Conservation (phyloP, 2,888 invertebrate genomes). For the Drosophila differens region DNA sequence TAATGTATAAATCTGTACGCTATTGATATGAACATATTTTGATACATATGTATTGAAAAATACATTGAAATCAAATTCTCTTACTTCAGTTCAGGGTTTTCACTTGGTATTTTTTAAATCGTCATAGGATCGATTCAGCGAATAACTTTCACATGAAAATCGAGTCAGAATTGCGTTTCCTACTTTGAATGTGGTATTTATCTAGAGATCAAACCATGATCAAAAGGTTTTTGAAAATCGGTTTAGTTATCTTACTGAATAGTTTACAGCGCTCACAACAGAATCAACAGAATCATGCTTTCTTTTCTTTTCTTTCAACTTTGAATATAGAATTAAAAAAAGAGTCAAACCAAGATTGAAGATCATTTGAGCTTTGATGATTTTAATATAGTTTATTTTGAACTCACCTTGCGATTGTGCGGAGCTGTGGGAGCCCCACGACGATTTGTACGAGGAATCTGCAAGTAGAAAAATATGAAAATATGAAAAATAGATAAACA, state of each 20-base stretch:
- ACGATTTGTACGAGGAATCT: constrained; percentile 95
- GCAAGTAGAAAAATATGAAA: constrained; percentile 85
- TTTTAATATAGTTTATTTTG: neutral
- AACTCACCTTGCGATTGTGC: constrained; percentile 91
- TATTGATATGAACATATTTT: neutral
- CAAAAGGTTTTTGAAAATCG: neutral
- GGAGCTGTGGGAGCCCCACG: constrained; percentile 92
- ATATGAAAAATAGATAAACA: neutral
- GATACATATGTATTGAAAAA: neutral
- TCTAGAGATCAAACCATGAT: neutral
- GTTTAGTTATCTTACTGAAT: neutral
- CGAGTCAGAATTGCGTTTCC: no score
- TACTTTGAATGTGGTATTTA: neutral
- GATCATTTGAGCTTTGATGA: neutral
- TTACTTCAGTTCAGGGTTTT: neutral
- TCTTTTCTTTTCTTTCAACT: neutral
- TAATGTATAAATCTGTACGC: neutral
- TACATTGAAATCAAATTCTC: neutral
- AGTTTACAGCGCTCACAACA: neutral
- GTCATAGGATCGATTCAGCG: neutral
- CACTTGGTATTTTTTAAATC: neutral
- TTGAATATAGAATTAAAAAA: neutral
- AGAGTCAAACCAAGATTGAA: no score
- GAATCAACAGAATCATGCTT: neutral
- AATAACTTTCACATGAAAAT: neutral